Evolutionary conservation across 2,113 vertebrate species (phyloP).

Genomic region (Peromyscus leucopus): DNA sequence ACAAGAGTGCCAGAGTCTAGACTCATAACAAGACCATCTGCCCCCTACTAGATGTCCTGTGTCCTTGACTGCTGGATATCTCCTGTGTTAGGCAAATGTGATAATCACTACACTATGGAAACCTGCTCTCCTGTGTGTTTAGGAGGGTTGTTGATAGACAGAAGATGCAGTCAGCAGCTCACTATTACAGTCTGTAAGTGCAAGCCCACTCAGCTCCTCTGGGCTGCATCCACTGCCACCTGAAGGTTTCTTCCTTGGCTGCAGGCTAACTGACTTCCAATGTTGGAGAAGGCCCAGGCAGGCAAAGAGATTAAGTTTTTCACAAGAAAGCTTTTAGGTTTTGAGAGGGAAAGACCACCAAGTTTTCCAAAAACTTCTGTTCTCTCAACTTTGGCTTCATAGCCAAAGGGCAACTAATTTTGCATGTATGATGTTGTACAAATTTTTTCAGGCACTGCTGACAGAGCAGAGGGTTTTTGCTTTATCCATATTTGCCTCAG

Average conservation of each 20-base stretch:
- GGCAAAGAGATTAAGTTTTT: background rate
- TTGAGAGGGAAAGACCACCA: too few relatives aligned
- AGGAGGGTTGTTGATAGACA: background rate
- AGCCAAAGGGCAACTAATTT: too few relatives aligned
- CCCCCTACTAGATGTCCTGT: background rate
- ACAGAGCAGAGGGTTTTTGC: too few relatives aligned
- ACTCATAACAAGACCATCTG: background rate
- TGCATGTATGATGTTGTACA: too few relatives aligned
- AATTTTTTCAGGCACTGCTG: too few relatives aligned
- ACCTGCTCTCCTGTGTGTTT: too few relatives aligned
- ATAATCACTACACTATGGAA: too few relatives aligned
- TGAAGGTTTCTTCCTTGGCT: background rate
- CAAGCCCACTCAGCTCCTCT: background rate
- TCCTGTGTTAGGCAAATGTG: fast-evolving
- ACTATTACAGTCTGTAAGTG: too few relatives aligned
- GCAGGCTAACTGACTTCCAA: background rate
- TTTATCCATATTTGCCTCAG: too few relatives aligned
- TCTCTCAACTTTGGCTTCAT: too few relatives aligned
- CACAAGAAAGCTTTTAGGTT: too few relatives aligned
- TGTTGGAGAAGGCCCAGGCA: background rate
- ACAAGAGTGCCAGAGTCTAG: background rate
- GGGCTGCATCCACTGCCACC: background rate
- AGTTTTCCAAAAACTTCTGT: too few relatives aligned
- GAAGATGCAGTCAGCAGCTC: background rate
- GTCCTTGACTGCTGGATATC: background rate